Base-by-base conservation (phyloP, 92 coral and sea anemone genomes). In the Porites lobata region DNA sequence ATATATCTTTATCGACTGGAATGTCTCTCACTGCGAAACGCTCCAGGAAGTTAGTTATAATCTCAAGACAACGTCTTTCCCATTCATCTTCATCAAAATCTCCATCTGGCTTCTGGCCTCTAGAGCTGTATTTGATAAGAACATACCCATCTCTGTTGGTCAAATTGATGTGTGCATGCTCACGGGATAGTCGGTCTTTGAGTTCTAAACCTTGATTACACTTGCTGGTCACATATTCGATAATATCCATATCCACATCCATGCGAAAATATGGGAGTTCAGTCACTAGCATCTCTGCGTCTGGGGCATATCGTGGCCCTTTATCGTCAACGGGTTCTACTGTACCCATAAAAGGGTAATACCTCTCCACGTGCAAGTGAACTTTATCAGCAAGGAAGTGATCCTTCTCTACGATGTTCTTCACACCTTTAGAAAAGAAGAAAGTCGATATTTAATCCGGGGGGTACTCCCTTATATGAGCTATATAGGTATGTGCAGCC, bases 101-200 rank as follows among this genome's bases (percentile, higher is more conserved):
- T 2, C 19, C 58, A 50, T 65, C 73, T 43, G 15, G 58, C 13
- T 75, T 77, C 17, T 13, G 54, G n/a, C 77, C 59, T 19, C 13
- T 72, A n/a, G 77, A 57, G 6, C 19, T 4, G 59, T 79, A 65
- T 52, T 79, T 79, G 43, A 79, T 11, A 1, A 79, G 73, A 3
- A 79, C 83, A 65, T 43, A 79, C 14, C 83, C 83, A 79, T 79
- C 83, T 47, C 20, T 64, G 43, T 65, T 79, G 58, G 83, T 79
- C 61, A 32, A 79, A 21, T 79, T 79, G 3, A 79, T 65, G 7
- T 63, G 17, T 2, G 72, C 83, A n/a, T 67, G 58, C 56, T 79
- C 73, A 1, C 32, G 47, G 8, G 9, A 38, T 72, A 79, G 83
- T 47, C 50, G n/a, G 8, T 79, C 73, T 47, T 64, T 43, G 29